Base-by-base conservation (phyloP, 2,888 invertebrate genomes). In the Ferrisia virgata region DNA sequence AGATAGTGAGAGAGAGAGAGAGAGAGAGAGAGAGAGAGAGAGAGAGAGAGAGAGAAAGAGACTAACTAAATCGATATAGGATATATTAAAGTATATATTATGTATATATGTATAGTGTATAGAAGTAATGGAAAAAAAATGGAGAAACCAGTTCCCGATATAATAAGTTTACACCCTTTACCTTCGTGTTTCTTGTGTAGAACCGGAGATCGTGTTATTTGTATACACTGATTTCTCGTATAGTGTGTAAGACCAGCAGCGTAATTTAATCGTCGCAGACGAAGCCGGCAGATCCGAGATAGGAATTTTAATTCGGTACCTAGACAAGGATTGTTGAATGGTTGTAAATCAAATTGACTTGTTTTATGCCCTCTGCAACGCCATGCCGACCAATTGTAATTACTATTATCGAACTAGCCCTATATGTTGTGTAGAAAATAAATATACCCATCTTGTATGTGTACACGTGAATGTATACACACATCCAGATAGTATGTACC, bases 211-310 rank as follows among this genome's bases (percentile, higher is more conserved):
- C 79, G 79, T 79, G 79, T 79, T 79, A 79, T 79, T 79, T 79
- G 79, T 79, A 79, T 43, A 64, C 64, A 64, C 64, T 33, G 28
- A 36, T 76, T 36, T 76, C 72, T 36, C 33, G 72, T 76, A 33
- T 53, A 53, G 80, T 80, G 80, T 80, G 80, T 80, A 80, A 80
- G 80, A 80, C 80, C 80, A 80, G 80, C 80, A 80, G 80, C 80
- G 80, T 80, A 47, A 80, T 80, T 80, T 53, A 80, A 80, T 47
- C 80, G 53, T 33, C 22, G 40, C 80, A 79, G 80, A 53, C 31
- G 72, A 36, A 76, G 36, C 72, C 31, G 80, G 33, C 40, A 47
- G 53, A 80, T 31, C 31, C 80, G 80, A 80, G 80, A 80, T 43
- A 47, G 80, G 80, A 80, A 80, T 80, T 80, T 80, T 80, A 80